These are phyloP conservation scores for Ypsolopha sequella DNA, from an alignment of 2,888 invertebrate genomes.

Conservation along the genomic window DNA sequence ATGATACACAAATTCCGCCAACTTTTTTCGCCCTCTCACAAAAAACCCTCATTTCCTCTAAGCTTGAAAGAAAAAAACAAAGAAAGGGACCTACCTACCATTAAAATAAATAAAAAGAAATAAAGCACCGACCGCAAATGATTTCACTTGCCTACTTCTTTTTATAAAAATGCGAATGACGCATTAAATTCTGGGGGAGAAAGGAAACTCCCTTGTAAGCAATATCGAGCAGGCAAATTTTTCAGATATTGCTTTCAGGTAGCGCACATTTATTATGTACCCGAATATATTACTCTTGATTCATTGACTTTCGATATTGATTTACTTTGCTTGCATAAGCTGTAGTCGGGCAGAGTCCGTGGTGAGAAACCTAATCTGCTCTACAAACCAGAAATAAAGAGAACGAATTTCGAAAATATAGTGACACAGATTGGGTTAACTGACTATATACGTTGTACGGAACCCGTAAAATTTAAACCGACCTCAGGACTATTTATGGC, in stretches of 20 bases:
- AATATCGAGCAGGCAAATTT: slow-evolving; percentile 71
- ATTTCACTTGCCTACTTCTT: slow-evolving; percentile 70
- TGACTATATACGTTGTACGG: no score
- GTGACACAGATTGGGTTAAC: no score
- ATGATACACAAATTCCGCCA: slow-evolving; percentile 42
- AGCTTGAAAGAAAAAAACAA: slow-evolving; percentile 53
- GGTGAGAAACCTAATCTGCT: slow-evolving; percentile 32
- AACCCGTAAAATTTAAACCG: no score
- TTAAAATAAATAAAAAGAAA: slow-evolving; percentile 71
- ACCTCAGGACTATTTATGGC: slow-evolving; percentile 13
- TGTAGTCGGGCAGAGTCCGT: slow-evolving; percentile 48
- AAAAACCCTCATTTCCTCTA: slow-evolving; percentile 41
- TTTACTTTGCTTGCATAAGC: slow-evolving; percentile 69
- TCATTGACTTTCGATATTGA: slow-evolving; percentile 71
- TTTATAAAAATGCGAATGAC: slow-evolving; percentile 70
- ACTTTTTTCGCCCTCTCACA: slow-evolving; percentile 30
- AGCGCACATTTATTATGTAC: slow-evolving; percentile 72
- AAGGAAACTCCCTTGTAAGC: slow-evolving; percentile 71
- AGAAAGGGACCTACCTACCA: slow-evolving; percentile 62
- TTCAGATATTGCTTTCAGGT: slow-evolving; percentile 72
- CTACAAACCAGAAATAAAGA: slow-evolving; percentile 42
- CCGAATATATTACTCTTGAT: slow-evolving; percentile 72
- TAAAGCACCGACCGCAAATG: slow-evolving; percentile 66
- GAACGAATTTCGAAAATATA: no score
- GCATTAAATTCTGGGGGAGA: slow-evolving; percentile 70